Evolutionary conservation across 1,140 invertebrate species (phyloP).

Genomic region (Parapsyche elsis): DNA sequence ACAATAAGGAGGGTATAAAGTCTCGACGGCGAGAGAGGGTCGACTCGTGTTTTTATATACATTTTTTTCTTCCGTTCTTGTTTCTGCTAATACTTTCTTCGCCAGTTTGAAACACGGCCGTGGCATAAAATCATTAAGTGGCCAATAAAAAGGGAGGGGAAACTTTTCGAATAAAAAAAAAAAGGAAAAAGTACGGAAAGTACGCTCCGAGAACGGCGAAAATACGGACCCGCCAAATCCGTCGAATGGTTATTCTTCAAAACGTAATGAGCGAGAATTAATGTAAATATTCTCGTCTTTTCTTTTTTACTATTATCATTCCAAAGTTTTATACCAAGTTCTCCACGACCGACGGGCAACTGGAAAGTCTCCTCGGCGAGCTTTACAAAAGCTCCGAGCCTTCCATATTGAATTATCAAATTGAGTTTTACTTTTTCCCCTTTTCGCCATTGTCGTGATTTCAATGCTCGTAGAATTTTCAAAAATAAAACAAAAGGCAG

Average conservation of each 20-base stretch:
- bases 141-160: slow-evolving; percentile 69
- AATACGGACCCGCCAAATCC: slow-evolving; percentile 61
- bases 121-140: slow-evolving; percentile 70
- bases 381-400: neutral
- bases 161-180: slow-evolving; percentile 68
- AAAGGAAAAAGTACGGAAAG: slow-evolving; percentile 54
- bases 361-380: neutral
- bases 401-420: slow-evolving; percentile 41
- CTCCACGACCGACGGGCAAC: neutral
- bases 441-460: slow-evolving; percentile 10
- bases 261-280: slow-evolving; percentile 70
- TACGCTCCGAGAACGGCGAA: slow-evolving; percentile 36
- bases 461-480: neutral
- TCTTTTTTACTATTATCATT: neutral
- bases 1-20: slow-evolving; percentile 23
- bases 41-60: slow-evolving; percentile 26
- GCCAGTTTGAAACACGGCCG: slow-evolving; percentile 57
- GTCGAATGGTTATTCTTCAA: slow-evolving; percentile 68
- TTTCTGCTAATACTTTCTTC: slow-evolving; percentile 37
- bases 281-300: too few species aligned
- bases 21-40: neutral
- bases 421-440: slow-evolving; percentile 30
- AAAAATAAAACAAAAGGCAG: neutral
- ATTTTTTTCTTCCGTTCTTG: slow-evolving; percentile 29
- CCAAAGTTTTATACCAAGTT: slow-evolving; percentile 67